phyloP scores from a whole-genome alignment of 2,888 invertebrate species.

The Slavum lentiscoides region DNA sequence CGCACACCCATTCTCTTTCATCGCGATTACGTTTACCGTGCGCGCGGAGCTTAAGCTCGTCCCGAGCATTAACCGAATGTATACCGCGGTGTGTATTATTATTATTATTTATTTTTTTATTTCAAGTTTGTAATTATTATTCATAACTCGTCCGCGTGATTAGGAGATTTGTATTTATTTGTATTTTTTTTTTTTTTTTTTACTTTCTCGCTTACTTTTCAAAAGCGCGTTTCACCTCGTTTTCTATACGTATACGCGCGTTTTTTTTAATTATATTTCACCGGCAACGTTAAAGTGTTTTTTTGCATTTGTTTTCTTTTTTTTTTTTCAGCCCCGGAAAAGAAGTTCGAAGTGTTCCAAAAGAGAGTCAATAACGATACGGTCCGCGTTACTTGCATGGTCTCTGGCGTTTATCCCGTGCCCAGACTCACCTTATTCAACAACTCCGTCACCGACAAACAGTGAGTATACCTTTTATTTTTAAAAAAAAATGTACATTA shows the following conservation, averaged over 20 bases:
- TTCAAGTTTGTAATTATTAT: conserved; percentile 39
- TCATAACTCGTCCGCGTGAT: conserved; percentile 39
- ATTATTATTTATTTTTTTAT: background rate
- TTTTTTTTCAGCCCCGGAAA: conserved; percentile 54
- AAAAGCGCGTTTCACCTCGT: background rate
- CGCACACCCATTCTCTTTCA: background rate
- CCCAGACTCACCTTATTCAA: conserved; percentile 59
- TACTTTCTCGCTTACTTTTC: background rate
- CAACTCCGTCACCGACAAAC: conserved; percentile 53
- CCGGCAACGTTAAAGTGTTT: background rate
- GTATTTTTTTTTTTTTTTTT: conserved; percentile 15
- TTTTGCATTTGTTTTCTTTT: background rate
- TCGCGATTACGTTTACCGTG: conserved; percentile 32
- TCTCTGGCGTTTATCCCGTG: conserved; percentile 66
- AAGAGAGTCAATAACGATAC: conserved; percentile 54
- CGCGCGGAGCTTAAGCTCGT: conserved; percentile 10
- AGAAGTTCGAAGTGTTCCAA: conserved; percentile 54
- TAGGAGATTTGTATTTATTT: conserved; percentile 26
- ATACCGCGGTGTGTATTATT: background rate
- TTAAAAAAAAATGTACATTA: too few species aligned
- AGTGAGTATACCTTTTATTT: conserved; percentile 16
- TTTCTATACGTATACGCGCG: too few species aligned
- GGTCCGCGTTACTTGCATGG: conserved; percentile 65
- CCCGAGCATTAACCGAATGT: conserved; percentile 6
- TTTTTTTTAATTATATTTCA: background rate